Conservation (phyloP, 1,140 invertebrate species). For the Phocides pigmalion region DNA sequence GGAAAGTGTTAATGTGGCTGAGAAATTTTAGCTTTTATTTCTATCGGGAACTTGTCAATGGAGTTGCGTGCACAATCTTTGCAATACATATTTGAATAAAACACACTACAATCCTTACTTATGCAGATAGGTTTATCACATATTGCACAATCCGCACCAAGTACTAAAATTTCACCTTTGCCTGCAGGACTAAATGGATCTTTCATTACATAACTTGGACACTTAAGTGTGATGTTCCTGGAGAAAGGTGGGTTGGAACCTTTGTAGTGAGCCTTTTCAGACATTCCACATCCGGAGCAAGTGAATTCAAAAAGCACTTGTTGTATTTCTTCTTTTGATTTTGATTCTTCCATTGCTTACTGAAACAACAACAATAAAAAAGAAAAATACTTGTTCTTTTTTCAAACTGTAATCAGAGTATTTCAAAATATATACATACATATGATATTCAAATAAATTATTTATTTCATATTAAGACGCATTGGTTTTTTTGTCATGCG, state of each 20-base stretch:
- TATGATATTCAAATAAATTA: constrained; percentile 1
- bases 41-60: constrained; percentile 86
- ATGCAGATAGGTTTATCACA: constrained; percentile 90
- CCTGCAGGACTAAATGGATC: constrained; percentile 90
- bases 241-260: constrained; percentile 89
- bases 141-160: constrained; percentile 89
- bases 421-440: constrained; percentile 10
- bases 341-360: constrained; percentile 52
- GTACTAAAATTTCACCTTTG: constrained; percentile 87
- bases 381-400: no score
- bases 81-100: constrained; percentile 90
- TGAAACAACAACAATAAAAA: constrained; percentile 48
- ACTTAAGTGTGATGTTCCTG: constrained; percentile 85
- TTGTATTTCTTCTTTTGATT: constrained; percentile 49
- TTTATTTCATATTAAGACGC: constrained; percentile 1
- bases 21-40: constrained; percentile 65
- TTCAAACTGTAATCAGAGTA: no score
- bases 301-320: constrained; percentile 83
- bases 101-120: constrained; percentile 90
- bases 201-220: constrained; percentile 91
- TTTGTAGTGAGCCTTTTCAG: constrained; percentile 89
- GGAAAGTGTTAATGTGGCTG: constrained; percentile 29
- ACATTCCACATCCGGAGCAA: constrained; percentile 86
- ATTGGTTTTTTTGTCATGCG: constrained; percentile 36
- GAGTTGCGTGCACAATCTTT: constrained; percentile 86